Evolutionary conservation across 2,113 vertebrate species (phyloP).

Genomic region (Puma concolor): DNA sequence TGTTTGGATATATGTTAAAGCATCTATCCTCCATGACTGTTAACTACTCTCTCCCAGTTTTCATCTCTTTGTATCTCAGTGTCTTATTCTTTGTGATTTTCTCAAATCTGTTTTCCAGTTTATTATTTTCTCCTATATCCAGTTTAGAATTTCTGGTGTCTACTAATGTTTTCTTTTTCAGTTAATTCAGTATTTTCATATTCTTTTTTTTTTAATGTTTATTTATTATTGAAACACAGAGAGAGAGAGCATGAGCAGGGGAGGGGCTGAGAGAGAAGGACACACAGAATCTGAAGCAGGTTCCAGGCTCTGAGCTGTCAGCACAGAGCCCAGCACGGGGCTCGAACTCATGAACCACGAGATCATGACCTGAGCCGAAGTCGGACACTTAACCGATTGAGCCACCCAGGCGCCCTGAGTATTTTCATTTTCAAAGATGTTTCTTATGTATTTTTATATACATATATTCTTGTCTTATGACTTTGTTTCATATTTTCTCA

Average conservation of each 20-base stretch:
- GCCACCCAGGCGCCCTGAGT: no score
- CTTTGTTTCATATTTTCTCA: background rate
- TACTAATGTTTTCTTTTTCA: background rate
- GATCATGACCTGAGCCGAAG: no score
- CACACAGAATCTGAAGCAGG: no score
- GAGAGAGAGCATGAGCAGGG: no score
- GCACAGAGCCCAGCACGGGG: no score
- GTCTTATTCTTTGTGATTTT: background rate
- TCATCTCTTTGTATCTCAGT: background rate
- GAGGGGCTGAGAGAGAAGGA: no score
- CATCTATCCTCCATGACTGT: background rate
- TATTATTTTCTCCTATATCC: background rate
- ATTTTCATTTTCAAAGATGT: conserved; percentile 44
- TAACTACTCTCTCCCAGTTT: background rate
- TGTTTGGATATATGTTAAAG: background rate
- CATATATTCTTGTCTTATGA: background rate
- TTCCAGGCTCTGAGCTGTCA: no score
- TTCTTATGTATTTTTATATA: background rate
- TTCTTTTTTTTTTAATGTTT: background rate
- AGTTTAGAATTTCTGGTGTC: background rate
- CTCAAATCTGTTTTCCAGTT: background rate
- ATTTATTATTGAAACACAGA: no score
- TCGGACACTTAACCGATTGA: no score
- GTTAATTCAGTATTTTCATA: background rate
- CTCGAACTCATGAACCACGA: no score